A percentile compares a stretch with the other conserved stretches of the same genome.
These are phyloP conservation scores for Trinectes maculatus DNA, from an alignment of 2,113 vertebrate genomes.

Conservation along the genomic window DNA sequence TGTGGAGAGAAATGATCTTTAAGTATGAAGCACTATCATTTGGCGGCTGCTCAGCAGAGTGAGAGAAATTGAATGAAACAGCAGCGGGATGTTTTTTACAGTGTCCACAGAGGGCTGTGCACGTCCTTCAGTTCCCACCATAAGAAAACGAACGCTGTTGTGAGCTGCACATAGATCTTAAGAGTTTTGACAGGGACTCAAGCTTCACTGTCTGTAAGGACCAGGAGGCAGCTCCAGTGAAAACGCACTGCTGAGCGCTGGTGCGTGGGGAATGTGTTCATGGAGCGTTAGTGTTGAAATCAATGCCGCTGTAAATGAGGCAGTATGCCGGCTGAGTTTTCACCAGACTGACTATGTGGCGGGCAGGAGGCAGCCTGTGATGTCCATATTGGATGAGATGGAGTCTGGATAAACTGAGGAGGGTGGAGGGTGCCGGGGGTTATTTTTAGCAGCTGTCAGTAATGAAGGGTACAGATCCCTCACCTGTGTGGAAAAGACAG, in stretches of 20 bases:
- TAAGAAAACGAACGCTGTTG: slow-evolving; percentile 43
- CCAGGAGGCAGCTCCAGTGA: slow-evolving; percentile 31
- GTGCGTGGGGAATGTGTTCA: slow-evolving; percentile 60
- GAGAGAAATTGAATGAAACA: slow-evolving; percentile 32
- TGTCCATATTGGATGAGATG: slow-evolving; percentile 72
- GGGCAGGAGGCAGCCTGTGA: slow-evolving; percentile 53
- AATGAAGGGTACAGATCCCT: slow-evolving; percentile 68
- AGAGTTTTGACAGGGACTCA: slow-evolving; percentile 42
- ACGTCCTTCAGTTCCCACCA: slow-evolving; percentile 18
- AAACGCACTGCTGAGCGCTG: slow-evolving; percentile 49
- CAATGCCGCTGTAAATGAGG: slow-evolving; percentile 70
- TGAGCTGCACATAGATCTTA: slow-evolving; percentile 36
- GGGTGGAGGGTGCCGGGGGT: slow-evolving; percentile 26
- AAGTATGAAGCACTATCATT: too few species aligned
- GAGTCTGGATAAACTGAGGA: slow-evolving; percentile 57
- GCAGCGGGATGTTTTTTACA: slow-evolving; percentile 31
- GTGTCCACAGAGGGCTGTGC: slow-evolving; percentile 18
- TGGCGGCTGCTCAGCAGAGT: slow-evolving; percentile 27
- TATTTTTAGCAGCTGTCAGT: slow-evolving; percentile 75
- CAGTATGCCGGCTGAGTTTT: slow-evolving; percentile 56
- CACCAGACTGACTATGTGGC: slow-evolving; percentile 59
- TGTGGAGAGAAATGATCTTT: background rate
- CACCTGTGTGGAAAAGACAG: slow-evolving; percentile 47
- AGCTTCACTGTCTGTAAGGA: slow-evolving; percentile 21
- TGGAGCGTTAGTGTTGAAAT: slow-evolving; percentile 57